Evolutionary conservation across 1,140 invertebrate species (phyloP).

Genomic region (Drosophila cardini): DNA sequence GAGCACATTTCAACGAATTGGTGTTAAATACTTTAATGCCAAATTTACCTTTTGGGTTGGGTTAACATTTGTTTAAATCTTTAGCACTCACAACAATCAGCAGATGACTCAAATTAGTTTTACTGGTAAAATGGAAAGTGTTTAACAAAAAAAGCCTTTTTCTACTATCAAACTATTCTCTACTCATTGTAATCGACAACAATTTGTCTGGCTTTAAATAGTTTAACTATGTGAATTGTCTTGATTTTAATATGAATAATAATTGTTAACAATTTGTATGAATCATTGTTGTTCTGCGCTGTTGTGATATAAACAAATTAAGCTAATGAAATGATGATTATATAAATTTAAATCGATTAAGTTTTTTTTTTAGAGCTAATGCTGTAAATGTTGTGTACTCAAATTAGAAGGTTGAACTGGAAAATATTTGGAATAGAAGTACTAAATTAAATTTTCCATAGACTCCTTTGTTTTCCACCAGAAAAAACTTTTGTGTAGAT

Average conservation of each 20-base stretch:
- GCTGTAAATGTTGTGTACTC: conserved; percentile 9
- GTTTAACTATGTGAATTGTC: conserved; percentile 28
- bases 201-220: conserved; percentile 1
- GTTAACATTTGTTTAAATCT: conserved; percentile 43
- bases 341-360: conserved; percentile 41
- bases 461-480: neutral
- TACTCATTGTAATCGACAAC: neutral
- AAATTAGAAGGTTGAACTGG: conserved; percentile 3
- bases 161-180: neutral
- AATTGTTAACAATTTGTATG: conserved; percentile 28
- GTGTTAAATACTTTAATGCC: conserved; percentile 42
- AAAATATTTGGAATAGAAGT: neutral
- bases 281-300: conserved; percentile 16
- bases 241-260: conserved; percentile 21
- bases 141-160: conserved; percentile 8
- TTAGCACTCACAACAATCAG: conserved; percentile 27
- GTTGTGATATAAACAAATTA: conserved; percentile 33
- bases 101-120: conserved; percentile 26
- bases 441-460: conserved; percentile 4
- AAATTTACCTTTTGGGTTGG: conserved; percentile 26
- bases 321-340: conserved; percentile 35
- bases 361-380: conserved; percentile 11
- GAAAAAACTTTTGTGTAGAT: neutral
- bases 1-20: conserved; percentile 25
- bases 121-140: conserved; percentile 39